Evolutionary conservation across 2,113 vertebrate genomes (phyloP).

Genomic region (Acinonyx jubatus): DNA sequence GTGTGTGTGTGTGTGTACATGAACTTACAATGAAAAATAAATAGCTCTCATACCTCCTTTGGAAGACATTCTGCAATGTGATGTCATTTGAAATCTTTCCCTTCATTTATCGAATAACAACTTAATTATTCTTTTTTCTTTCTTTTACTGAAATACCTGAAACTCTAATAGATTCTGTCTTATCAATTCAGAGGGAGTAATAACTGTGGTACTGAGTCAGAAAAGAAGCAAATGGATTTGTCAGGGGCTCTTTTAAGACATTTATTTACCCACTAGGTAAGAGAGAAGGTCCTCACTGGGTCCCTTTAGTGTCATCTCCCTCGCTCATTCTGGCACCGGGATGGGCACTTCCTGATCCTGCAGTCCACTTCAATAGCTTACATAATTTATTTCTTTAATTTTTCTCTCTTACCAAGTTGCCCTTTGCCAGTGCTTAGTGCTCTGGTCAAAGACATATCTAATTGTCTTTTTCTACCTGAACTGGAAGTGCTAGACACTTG

Average conservation of each 20-base stretch:
- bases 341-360: background rate
- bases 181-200: constrained; percentile 1
- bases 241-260: background rate
- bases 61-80: background rate
- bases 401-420: background rate
- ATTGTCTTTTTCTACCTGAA: background rate
- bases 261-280: constrained; percentile 17
- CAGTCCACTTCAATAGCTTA: background rate
- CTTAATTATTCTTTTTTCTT: constrained; percentile 53
- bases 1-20: background rate
- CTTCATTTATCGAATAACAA: constrained; percentile 40
- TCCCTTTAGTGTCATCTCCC: background rate
- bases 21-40: constrained; percentile 10
- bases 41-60: background rate
- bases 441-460: background rate
- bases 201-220: background rate
- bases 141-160: background rate
- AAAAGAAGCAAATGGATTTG: background rate
- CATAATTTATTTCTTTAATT: background rate
- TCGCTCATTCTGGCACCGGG: background rate
- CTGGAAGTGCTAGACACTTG: background rate
- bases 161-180: background rate
- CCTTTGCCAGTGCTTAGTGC: background rate
- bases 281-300: background rate
- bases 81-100: constrained; percentile 34